Base-by-base conservation (phyloP, 2,888 invertebrate genomes). In the Chymomyza fuscimana region DNA sequence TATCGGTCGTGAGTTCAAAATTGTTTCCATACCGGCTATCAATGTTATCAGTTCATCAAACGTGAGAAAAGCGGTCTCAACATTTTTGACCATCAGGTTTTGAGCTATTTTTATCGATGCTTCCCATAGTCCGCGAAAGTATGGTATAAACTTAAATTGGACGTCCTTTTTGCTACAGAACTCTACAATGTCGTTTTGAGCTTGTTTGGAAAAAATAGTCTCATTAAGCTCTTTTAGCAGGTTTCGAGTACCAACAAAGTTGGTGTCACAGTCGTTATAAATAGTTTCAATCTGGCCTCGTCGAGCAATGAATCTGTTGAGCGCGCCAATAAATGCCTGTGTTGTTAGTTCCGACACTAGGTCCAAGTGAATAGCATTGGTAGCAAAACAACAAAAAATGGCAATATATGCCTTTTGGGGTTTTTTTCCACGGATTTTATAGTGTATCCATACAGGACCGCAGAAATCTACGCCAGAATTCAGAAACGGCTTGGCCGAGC, bases 341-440 rank as follows among this genome's bases (percentile, higher is more conserved):
- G 65, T 59, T 0, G 50, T 65, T 10, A 59, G 16, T 5, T 65
- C 50, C 7, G 50, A 59, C 6, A 65, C 65, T 5, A 65, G 50
- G 15, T 65, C 65, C 29, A 65, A 12, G 22, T 59, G 65, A 1
- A 65, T 7, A 7, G 69, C 69, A 62, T 71, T 71, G 0, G 71
- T 71, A 4, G 59, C 36, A 56, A 76, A 61, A 56, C 76, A 72
- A 10, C 65, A 64, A 32, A 73, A 76, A 9, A 73, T 51, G 19
- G 70, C 72, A 6, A 73, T 40, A 36, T 60, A 60, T 15, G 60
- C 60, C 19, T 16, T 32, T 16, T 29, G 5, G 1, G 60, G 60
- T n/a, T 60, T 29, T 32, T 60, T 60, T 5, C 60, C 60, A 5
- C 40, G 60, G 5, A n/a, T 10, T 16, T 40, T 29, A 10, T 29